Conservation (phyloP, 2,797 vertebrate species). For the Huso huso region DNA sequence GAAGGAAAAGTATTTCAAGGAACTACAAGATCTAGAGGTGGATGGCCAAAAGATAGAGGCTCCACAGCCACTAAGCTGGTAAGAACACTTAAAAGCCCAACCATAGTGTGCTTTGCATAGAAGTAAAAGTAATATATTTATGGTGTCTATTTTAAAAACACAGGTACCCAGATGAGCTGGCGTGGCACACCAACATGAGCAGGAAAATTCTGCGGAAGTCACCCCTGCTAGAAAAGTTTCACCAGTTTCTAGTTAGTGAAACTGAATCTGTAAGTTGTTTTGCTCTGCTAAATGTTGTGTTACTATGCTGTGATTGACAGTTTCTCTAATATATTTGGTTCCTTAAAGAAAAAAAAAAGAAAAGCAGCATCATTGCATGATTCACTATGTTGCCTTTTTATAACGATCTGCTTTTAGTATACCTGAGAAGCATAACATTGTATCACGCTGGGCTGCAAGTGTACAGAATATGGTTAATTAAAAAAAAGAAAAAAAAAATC, state of each 20-base stretch:
- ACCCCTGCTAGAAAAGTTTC: conserved; percentile 87
- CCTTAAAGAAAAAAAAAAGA: no score
- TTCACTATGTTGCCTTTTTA: no score
- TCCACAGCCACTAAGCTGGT: conserved; percentile 86
- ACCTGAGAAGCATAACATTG: no score
- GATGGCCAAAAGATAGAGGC: conserved; percentile 91
- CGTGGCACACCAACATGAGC: conserved; percentile 96
- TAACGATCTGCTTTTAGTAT: no score
- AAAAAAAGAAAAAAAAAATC: no score
- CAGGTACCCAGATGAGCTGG: conserved; percentile 95
- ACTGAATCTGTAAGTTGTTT: conserved; percentile 83
- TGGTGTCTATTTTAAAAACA: neutral
- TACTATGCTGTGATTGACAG: no score
- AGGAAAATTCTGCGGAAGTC: conserved; percentile 92
- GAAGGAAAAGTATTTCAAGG: conserved; percentile 91
- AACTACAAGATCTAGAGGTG: conserved; percentile 82
- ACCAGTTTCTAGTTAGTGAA: conserved; percentile 94
- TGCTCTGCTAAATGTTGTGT: no score
- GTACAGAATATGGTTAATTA: no score
- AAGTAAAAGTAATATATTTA: neutral
- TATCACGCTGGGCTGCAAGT: no score
- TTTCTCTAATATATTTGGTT: no score
- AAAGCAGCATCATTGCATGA: no score
- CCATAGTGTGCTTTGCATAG: no score
- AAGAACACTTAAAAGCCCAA: conserved; percentile 17